Base-by-base conservation (phyloP, 30 jellyfish, hydroid and myxozoan genomes). In the Hydractinia echinata region DNA sequence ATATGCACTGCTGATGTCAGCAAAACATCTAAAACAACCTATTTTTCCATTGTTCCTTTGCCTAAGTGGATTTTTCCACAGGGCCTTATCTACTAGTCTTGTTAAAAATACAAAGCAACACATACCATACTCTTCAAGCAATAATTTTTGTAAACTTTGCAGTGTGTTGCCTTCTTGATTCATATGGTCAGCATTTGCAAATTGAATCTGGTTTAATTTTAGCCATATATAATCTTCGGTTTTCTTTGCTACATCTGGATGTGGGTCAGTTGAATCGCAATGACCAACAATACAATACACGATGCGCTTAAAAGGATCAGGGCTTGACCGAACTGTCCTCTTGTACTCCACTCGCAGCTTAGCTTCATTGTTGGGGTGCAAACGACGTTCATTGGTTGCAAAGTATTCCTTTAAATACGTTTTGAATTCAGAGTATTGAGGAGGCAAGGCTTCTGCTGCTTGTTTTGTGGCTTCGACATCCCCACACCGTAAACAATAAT, bases 401-500 rank as follows among this genome's bases (percentile, higher is more conserved):
- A 91, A 86, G 67, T 80, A 91, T 58, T 91, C 97, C 55, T 84
- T 83, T 6, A 91, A 80, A 19, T 50, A 66, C 56, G 79, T 85
- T 76, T 76, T 83, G 88, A 91, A 91, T 16, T 91, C 97, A 52
- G 95, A 82, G 66, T 58, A 91, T 80, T 86, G 97, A 10, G 97
- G 97, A 21, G 97, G 97, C 49, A 91, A 68, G 5, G 84, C 97
- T 70, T 91, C 97, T 3, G 97, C 97, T 6, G 97, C 96, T 71
- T 82, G 95, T 49, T 82, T 82, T 8, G 97, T 82, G 44, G 97
- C 97, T 11, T 56, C 72, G 4, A 83, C 82, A 53, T 91, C 97
- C 18, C 97, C 97, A 72, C 97, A 91, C 5, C 97, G 90, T 54
- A 91, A 82, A 62, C 97, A 91, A 67, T 68, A 91, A 74, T 91